These are phyloP conservation scores for Parus major DNA, from an alignment of 2,113 vertebrate species.

Conservation along the genomic window DNA sequence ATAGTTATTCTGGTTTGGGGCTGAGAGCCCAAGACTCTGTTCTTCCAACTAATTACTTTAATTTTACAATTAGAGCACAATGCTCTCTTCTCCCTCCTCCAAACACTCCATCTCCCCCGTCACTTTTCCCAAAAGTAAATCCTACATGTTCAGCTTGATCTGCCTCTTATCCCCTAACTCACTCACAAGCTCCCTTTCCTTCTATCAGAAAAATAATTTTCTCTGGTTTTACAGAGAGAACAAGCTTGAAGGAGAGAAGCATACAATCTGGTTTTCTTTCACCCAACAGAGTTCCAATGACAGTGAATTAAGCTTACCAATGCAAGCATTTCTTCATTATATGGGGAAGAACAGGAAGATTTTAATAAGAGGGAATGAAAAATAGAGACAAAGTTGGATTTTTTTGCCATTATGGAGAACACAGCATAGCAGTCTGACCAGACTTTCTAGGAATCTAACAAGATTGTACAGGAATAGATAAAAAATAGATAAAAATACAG, in stretches of 20 bases:
- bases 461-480: background rate
- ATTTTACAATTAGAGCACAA: conserved; percentile 28
- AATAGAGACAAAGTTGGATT: background rate
- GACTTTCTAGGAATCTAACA: background rate
- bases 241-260: background rate
- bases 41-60: conserved; percentile 31
- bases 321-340: background rate
- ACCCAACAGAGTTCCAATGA: background rate
- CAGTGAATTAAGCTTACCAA: background rate
- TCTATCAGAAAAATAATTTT: background rate
- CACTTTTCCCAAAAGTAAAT: background rate
- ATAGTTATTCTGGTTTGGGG: conserved; percentile 17
- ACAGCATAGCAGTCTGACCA: background rate
- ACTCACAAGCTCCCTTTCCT: background rate
- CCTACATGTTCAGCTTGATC: background rate
- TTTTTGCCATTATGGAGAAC: background rate
- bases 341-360: background rate
- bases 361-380: background rate
- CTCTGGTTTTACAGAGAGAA: background rate
- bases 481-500: background rate
- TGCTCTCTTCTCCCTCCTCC: background rate
- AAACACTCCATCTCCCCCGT: background rate
- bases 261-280: background rate
- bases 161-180: background rate
- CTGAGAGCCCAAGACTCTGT: background rate